Base-by-base conservation (phyloP, 2,888 invertebrate genomes). In the Melanophora roralis region DNA sequence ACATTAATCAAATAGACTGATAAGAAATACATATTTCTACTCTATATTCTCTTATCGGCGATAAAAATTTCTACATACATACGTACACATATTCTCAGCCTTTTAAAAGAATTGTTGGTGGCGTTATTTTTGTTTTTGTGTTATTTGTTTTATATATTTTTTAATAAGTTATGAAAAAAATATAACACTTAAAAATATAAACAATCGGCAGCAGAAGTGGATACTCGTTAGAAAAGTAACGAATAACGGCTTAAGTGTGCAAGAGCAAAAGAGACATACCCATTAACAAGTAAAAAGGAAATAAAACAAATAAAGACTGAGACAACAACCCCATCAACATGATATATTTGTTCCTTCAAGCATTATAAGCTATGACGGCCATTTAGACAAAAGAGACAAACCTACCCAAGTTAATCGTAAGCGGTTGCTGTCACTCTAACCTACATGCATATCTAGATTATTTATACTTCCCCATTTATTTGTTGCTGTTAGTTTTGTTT, bases 31-130 rank as follows among this genome's bases (percentile, higher is more conserved):
- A 49, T 1, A 38, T 27, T 47, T 59, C 14, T 21, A 67, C 59
- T 68, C 68, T 38, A 59, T 60, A 36, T 38, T 77, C 76, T 64
- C 69, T 71, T 77, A 77, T 77, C 64, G 7, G 21, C 62, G 64
- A 76, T 57, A 76, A 53, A 43, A 43, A 67, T 64, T 64, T 14
- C 36, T 23, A 71, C 64, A 16, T 57, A 49, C 27, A 55, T 36
- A 51, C 59, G 9, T n/a, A 27, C 40, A 45, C 19, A 40, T 34
- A 21, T 45, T 16, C 27, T 19, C 19, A 59, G 12, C 7, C 9
- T 45, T 16, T 21, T 32, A 55, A 19, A 38, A 19, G 49, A 69
- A 9, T 59, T 59, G 23, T 36, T 60, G 49, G 9, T 47, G 38
- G 2, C 38, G 38, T 2, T 19, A 67, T 19, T n/a, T n/a, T n/a